A percentile compares a stretch with the other conserved stretches of the same genome.
These are phyloP conservation scores for Steinernema feltiae DNA, from an alignment of 1,140 invertebrate species.

Conservation along the genomic window DNA sequence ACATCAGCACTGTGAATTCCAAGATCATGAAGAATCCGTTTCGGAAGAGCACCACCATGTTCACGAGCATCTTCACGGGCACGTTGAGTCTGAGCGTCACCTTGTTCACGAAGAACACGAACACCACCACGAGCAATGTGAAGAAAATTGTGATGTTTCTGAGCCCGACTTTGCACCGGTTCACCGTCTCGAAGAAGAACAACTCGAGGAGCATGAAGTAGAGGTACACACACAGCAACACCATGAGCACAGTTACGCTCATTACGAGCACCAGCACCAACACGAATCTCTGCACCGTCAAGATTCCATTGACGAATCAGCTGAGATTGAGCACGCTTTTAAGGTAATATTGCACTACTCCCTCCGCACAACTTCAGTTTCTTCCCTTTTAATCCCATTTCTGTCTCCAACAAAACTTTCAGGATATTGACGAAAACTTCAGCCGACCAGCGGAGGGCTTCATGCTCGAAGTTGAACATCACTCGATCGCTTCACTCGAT, in stretches of 20 bases:
- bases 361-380: background rate
- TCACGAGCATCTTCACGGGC: background rate
- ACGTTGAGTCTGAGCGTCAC: background rate
- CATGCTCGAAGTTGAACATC: background rate
- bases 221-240: background rate
- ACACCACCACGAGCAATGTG: background rate
- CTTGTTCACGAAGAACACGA: background rate
- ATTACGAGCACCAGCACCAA: background rate
- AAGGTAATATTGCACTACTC: background rate
- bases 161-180: too few species aligned
- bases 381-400: background rate
- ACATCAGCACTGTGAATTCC: background rate
- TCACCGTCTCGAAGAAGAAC: background rate
- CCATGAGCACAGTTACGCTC: background rate
- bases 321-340: background rate
- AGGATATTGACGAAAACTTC: background rate
- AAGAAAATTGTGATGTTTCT: background rate
- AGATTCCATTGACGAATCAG: background rate
- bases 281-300: background rate
- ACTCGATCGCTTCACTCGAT: background rate
- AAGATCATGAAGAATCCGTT: background rate
- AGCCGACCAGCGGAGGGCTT: background rate
- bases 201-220: background rate
- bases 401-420: background rate
- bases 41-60: background rate